Percentiles rank a stretch among this genome's conserved stretches.
Evolutionary conservation across 2,797 vertebrate genomes (phyloP).

Genomic region (Fistularia tabacaria): DNA sequence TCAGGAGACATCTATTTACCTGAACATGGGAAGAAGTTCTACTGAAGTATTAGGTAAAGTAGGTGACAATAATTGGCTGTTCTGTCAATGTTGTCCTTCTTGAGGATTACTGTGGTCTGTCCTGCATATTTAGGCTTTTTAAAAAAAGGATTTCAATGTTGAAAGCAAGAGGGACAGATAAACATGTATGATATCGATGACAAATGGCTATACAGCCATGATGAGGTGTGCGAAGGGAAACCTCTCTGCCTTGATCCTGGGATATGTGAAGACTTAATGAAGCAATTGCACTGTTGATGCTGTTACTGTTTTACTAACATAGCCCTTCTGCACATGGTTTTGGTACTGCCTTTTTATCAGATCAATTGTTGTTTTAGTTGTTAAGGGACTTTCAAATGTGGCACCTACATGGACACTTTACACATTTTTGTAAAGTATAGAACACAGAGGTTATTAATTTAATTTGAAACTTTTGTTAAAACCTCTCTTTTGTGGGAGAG

Average conservation of each 20-base stretch:
- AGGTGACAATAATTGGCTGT: neutral
- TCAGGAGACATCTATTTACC: constrained; percentile 25
- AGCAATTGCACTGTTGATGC: constrained; percentile 51
- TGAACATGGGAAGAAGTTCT: constrained; percentile 32
- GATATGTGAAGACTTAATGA: constrained; percentile 36
- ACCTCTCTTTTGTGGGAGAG: constrained; percentile 21
- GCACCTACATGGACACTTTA: constrained; percentile 49
- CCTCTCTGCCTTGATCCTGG: constrained; percentile 37
- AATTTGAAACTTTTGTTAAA: neutral
- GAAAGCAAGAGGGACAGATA: constrained; percentile 13
- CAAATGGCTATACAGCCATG: constrained; percentile 41
- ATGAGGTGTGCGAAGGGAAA: constrained; percentile 40
- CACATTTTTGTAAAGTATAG: constrained; percentile 9
- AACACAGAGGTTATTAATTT: neutral
- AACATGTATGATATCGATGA: constrained; percentile 34
- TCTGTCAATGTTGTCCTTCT: neutral
- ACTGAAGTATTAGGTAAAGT: constrained; percentile 21
- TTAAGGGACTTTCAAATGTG: constrained; percentile 47
- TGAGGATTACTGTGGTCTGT: constrained; percentile 39
- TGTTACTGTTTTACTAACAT: constrained; percentile 32
- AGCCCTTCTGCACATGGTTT: constrained; percentile 18
- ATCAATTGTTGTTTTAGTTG: constrained; percentile 22
- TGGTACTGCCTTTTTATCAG: constrained; percentile 50
- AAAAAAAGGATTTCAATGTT: neutral
- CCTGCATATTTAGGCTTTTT: constrained; percentile 41